Base-by-base conservation (phyloP, 2,888 invertebrate species). In the Gymnoscelis rufifasciata region DNA sequence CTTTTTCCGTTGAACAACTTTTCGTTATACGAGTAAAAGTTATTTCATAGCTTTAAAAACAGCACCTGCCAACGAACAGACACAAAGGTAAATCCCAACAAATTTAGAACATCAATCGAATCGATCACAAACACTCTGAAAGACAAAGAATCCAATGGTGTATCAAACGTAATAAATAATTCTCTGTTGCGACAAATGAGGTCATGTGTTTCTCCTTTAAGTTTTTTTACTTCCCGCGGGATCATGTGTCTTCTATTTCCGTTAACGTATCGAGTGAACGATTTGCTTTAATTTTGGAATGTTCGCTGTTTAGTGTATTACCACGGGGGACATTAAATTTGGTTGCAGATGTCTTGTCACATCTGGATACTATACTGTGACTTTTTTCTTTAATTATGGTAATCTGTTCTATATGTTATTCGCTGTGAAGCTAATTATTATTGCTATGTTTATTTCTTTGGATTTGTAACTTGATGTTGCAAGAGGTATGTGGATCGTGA, bases 201-300 rank as follows among this genome's bases (percentile, higher is more conserved):
- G 86, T 88, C 88, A 87, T 88, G 72, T 87, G 88, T 88, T 88
- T 83, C 83, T 79, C 75, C 78, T 86, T 83, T 81, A 79, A 72
- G 74, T 80, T 87, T 88, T 87, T 56, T 83, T 83, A 66, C 83
- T 86, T 86, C 87, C 86, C 86, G 80, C 83, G 86, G 83, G 86
- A 83, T 86, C 84, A 79, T 84, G 77, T 84, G 84, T 83, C 83
- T 81, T 86, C 88, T 87, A 86, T 88, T 87, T 87, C 88, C 87
- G 87, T 86, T 86, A 72, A 78, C 72, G 77, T 76, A 79, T 80
- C 74, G 78, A 76, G 69, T 75, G 79, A 82, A 74, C 83, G 81
- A 87, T 88, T 87, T 88, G 86, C 84, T 86, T 79, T 75, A 81
- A 80, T 80, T 80, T 84, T 80, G 78, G 78, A 82, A 78, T 87